A percentile compares a stretch with the other conserved stretches of the same genome.
Conservation (phyloP, 2,797 vertebrate species). For the Distichodus sexfasciatus region DNA sequence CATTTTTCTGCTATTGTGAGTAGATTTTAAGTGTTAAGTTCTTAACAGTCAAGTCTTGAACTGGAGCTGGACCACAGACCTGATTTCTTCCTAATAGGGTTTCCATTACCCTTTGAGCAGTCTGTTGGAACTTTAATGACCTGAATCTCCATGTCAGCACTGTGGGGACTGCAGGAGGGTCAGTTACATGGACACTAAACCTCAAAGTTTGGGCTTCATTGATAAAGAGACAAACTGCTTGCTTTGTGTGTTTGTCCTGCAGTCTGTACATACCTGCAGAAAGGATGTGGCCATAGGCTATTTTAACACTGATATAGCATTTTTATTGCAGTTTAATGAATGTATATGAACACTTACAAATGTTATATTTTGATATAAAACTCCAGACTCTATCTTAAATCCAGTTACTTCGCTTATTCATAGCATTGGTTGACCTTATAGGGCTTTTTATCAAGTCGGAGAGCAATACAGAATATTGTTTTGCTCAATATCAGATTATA, state of each 20-base stretch:
- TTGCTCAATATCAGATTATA: too few species aligned
- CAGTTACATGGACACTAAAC: not conserved
- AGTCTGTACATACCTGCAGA: not conserved
- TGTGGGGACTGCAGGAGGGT: not conserved
- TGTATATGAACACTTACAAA: too few species aligned
- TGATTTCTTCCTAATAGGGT: not conserved
- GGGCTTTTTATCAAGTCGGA: too few species aligned
- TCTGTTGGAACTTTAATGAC: not conserved
- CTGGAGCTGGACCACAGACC: not conserved
- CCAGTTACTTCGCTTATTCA: too few species aligned
- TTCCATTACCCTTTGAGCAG: not conserved
- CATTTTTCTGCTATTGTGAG: too few species aligned
- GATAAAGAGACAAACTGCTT: not conserved
- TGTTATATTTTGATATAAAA: too few species aligned
- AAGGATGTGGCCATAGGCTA: not conserved
- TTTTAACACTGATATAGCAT: not conserved
- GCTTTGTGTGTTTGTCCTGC: not conserved
- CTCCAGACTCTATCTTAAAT: too few species aligned
- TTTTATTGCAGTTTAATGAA: too few species aligned
- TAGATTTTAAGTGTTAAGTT: too few species aligned
- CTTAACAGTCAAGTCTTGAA: not conserved
- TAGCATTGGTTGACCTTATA: too few species aligned
- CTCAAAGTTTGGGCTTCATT: not conserved
- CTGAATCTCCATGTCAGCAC: not conserved
- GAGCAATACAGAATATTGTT: too few species aligned